Percentiles rank a stretch among this genome's conserved stretches.
Evolutionary conservation across 2,797 vertebrate species (phyloP).

Genomic region (Melanotaenia nigrans): DNA sequence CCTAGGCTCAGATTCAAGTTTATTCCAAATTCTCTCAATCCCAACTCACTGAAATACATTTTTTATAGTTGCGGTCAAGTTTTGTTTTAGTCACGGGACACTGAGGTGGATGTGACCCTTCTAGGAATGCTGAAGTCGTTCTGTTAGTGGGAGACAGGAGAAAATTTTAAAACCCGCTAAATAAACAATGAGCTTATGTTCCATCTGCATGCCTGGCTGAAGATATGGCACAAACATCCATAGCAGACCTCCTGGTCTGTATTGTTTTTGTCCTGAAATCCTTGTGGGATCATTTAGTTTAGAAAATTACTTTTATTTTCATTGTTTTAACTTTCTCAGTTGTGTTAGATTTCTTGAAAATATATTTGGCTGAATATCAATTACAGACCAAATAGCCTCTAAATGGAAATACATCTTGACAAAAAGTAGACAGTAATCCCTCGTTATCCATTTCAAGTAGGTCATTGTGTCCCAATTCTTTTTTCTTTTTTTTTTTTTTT

Average conservation of each 20-base stretch:
- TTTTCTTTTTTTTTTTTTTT: neutral
- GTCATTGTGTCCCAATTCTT: neutral
- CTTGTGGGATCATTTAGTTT: constrained; percentile 39
- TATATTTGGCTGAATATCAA: constrained; percentile 13
- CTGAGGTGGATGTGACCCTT: constrained; percentile 79
- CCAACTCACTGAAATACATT: constrained; percentile 76
- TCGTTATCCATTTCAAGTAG: neutral
- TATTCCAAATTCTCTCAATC: constrained; percentile 76
- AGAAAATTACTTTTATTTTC: neutral
- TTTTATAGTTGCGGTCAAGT: constrained; percentile 79
- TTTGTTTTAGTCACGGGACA: constrained; percentile 77
- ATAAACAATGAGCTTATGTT: constrained; percentile 57
- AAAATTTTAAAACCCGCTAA: constrained; percentile 64
- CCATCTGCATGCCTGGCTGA: constrained; percentile 35
- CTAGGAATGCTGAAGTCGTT: constrained; percentile 72
- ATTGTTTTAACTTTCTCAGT: constrained; percentile 22
- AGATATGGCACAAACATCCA: constrained; percentile 59
- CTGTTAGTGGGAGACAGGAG: constrained; percentile 61
- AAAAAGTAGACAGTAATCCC: neutral
- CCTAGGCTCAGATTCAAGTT: constrained; percentile 65
- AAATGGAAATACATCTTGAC: neutral
- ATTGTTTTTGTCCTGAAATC: constrained; percentile 37
- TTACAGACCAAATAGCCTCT: constrained; percentile 11
- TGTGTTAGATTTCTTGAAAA: constrained; percentile 28
- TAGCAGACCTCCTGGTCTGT: constrained; percentile 39